Conservation (phyloP, 2,888 invertebrate genomes). For the Latrodectus hesperus region DNA sequence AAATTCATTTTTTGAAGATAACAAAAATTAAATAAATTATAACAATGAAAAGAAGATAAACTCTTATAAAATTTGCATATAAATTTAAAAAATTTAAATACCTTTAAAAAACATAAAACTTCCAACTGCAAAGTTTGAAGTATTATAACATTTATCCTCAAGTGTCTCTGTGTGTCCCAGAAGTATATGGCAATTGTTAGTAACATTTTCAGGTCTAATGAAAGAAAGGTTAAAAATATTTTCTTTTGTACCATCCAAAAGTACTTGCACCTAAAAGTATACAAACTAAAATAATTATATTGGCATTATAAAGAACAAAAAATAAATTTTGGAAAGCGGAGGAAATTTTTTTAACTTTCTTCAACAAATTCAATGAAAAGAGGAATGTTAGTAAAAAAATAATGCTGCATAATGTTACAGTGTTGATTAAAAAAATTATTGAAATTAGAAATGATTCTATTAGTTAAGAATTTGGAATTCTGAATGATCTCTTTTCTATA, state of each 20-base stretch:
- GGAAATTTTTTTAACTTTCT: no score
- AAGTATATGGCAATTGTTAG: conserved; percentile 31
- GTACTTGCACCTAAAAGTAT: conserved; percentile 47
- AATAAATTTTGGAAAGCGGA: not conserved
- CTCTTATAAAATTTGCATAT: no score
- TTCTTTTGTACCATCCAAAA: conserved; percentile 50
- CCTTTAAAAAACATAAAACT: conserved; percentile 65
- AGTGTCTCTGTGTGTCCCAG: conserved; percentile 37
- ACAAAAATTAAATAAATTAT: no score
- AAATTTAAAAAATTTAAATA: not conserved
- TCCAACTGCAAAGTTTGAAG: conserved; percentile 41
- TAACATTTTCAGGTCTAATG: conserved; percentile 26
- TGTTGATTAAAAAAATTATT: not conserved
- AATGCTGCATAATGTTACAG: not conserved
- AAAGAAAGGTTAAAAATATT: conserved; percentile 44
- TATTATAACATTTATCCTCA: not conserved
- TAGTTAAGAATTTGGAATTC: no score
- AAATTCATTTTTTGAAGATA: no score
- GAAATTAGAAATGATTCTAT: not conserved
- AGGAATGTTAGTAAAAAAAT: not conserved
- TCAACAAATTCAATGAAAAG: no score
- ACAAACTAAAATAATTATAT: not conserved
- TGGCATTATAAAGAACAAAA: not conserved
- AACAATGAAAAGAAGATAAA: no score
- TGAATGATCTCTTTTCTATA: no score